Percentiles rank a stretch among this genome's conserved stretches.
phyloP scores from a whole-genome alignment of 2,113 vertebrate species.

The Zosterops pallidus region DNA sequence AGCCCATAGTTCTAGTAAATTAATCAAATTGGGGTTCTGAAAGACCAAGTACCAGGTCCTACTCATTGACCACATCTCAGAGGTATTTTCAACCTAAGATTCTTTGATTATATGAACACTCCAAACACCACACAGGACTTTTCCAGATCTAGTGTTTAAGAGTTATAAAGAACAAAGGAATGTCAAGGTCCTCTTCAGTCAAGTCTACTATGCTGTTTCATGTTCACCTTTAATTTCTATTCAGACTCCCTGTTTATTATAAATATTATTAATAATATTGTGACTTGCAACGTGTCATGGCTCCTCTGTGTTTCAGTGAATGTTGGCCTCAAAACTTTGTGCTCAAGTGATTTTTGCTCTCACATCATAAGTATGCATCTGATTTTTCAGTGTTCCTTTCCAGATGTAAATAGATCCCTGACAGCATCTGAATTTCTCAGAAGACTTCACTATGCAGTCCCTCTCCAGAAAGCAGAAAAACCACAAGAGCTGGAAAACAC shows the following conservation, averaged over 20 bases:
- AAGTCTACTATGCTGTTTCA: not conserved
- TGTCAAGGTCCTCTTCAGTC: not conserved
- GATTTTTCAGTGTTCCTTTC: not conserved
- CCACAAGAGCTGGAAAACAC: not conserved
- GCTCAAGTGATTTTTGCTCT: not conserved
- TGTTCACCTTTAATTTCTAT: not conserved
- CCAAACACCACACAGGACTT: not conserved
- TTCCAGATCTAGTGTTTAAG: not conserved
- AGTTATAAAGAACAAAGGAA: not conserved
- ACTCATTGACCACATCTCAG: not conserved
- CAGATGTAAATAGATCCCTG: not conserved
- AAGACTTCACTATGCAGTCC: fast-evolving
- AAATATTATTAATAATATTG: not conserved
- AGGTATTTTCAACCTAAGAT: not conserved
- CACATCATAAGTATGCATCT: fast-evolving
- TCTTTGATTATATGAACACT: not conserved
- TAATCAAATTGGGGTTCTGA: fast-evolving
- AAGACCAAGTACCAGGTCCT: not conserved
- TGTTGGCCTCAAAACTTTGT: not conserved
- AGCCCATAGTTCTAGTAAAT: not conserved
- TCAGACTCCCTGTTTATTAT: not conserved
- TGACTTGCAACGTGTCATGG: not conserved
- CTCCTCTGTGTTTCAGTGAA: not conserved
- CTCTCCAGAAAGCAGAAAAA: not conserved
- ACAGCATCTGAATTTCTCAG: not conserved